A percentile compares a stretch with the other conserved stretches of the same genome.
Conservation (phyloP, 2,113 vertebrate species). For the Pagrus major region DNA sequence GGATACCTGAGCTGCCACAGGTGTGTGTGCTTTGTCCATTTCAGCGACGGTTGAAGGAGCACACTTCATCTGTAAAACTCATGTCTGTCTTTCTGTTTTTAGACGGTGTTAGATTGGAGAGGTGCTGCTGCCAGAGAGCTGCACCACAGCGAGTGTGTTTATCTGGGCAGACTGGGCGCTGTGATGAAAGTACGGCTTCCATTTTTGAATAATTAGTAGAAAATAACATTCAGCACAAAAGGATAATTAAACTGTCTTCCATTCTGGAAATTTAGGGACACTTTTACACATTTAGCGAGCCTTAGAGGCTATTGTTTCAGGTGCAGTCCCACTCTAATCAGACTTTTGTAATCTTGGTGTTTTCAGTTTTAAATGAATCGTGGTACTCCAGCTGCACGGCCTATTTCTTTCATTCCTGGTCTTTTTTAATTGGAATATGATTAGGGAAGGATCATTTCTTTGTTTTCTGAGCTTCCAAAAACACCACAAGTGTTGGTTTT, state of each 20-base stretch:
- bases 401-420: neutral
- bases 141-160: constrained; percentile 82
- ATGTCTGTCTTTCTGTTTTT: neutral
- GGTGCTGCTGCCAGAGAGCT: constrained; percentile 79
- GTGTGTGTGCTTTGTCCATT: constrained; percentile 53
- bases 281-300: neutral
- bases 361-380: neutral
- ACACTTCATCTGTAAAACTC: too few species aligned
- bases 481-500: neutral
- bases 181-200: constrained; percentile 66
- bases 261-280: neutral
- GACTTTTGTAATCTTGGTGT: neutral
- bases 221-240: neutral
- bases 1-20: constrained; percentile 49
- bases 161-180: constrained; percentile 77
- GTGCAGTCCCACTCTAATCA: neutral
- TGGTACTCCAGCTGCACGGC: neutral
- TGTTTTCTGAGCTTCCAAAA: neutral
- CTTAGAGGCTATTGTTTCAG: neutral
- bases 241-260: too few species aligned
- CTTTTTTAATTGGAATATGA: neutral
- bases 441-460: neutral
- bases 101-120: constrained; percentile 80
- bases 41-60: neutral
- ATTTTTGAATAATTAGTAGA: neutral